Percentiles rank a stretch among this genome's conserved stretches.
Evolutionary conservation across 2,888 invertebrate genomes (phyloP).

Genomic region (Mesorhabditis belari): DNA sequence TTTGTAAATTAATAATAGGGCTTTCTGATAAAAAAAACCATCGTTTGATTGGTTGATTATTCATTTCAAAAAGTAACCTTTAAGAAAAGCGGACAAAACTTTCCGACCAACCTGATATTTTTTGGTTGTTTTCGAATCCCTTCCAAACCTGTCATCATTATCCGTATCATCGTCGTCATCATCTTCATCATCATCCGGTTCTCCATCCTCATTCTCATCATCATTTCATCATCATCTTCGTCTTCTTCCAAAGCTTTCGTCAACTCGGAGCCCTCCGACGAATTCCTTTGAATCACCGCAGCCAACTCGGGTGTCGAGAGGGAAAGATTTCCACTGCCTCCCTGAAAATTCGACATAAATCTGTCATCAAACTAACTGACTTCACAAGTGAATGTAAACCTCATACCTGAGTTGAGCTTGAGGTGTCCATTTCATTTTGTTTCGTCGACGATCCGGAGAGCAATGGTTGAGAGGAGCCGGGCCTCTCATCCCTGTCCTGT

Average conservation of each 20-base stretch:
- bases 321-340: conserved; percentile 11
- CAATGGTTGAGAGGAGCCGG: background rate
- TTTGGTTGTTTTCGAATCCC: no score
- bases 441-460: background rate
- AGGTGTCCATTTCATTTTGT: no score
- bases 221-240: conserved; percentile 12
- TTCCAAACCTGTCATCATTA: conserved; percentile 28
- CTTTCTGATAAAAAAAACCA: no score
- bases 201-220: conserved; percentile 20
- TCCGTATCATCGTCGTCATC: conserved; percentile 22
- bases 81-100: conserved; percentile 3
- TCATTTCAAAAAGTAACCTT: background rate
- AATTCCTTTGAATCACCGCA: conserved; percentile 5
- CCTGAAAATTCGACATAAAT: background rate
- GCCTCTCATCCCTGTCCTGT: background rate
- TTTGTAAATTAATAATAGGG: no score
- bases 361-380: background rate
- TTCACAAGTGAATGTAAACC: no score
- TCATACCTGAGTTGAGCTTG: no score
- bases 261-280: conserved; percentile 3
- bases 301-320: conserved; percentile 38
- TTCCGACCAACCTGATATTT: no score
- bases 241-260: conserved; percentile 9
- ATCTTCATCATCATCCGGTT: conserved; percentile 20
- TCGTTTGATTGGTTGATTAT: no score